Percentiles rank a stretch among this genome's conserved stretches.
Evolutionary conservation across 2,797 vertebrate genomes (phyloP).

Genomic region (Myiotriccus ornatus): DNA sequence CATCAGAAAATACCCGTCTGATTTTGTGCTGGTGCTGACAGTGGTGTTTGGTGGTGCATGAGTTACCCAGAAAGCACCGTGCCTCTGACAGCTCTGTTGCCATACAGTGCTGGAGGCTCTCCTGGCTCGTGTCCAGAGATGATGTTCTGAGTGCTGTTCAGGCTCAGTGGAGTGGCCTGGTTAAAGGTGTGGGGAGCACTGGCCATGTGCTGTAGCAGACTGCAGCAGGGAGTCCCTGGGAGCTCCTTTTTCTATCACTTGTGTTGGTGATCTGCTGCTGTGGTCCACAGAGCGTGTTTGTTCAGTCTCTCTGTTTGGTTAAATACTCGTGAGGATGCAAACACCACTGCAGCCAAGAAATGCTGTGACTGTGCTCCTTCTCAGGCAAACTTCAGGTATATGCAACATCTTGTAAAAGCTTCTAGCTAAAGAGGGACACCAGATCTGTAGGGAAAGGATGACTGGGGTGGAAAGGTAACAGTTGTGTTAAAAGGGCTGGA

Average conservation of each 20-base stretch:
- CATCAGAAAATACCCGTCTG: neutral
- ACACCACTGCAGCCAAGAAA: fast-evolving
- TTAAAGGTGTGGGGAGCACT: neutral
- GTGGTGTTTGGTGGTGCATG: neutral
- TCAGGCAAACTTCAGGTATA: neutral
- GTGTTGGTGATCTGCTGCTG: neutral
- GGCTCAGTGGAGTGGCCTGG: neutral
- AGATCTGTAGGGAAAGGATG: neutral
- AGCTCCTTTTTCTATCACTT: neutral
- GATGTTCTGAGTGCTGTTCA: neutral
- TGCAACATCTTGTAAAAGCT: neutral
- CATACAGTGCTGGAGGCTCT: fast-evolving
- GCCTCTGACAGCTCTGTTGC: fast-evolving
- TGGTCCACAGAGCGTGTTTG: neutral
- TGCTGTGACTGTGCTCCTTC: neutral
- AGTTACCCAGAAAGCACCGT: fast-evolving
- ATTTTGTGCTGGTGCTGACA: neutral
- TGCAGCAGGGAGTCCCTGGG: neutral
- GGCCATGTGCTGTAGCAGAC: neutral
- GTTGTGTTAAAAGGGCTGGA: neutral
- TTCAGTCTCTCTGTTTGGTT: neutral
- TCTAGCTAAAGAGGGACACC: neutral
- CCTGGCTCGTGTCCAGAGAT: neutral
- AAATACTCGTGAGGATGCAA: neutral
- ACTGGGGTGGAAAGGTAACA: neutral